Evolutionary conservation across 2,888 invertebrate genomes (phyloP), one percentile per base, ranked within the genome.

Genomic region (Cephus runcator): DNA sequence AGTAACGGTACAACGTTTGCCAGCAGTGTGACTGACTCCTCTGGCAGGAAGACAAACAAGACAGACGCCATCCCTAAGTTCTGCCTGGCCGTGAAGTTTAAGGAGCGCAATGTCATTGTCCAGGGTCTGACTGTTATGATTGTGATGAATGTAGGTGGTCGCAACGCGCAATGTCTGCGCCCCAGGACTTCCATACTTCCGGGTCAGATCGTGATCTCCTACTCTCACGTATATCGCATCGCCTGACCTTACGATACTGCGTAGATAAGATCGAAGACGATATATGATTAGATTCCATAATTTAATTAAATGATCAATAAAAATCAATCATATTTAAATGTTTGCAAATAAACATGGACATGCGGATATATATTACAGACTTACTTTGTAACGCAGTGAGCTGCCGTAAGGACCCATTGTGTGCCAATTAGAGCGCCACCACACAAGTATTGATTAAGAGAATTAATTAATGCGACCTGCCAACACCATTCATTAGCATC

Each of bases 401-500:
- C 98, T 0, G 98, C 98, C 0, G 98, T 98, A 71, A 98, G 93
- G 77, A 97, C 97, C 98, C 98, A 98, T 90, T 98, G 97, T 0
- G 97, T 97, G 80, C 98, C 98, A 86, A 98, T 97, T 23, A 98
- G 94, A 3, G 98, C 98, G 31, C 97, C 98, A 11, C 98, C 98
- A 90, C 98, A 98, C 71, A 98, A 93, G 92, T 98, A 98, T 92
- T 98, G 98, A 92, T 98, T 98, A 79, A 97, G 93, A 1, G 97
- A 97, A 92, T 98, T 98, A 90, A 98, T 98, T 83, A 98, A 93
- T 1, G 98, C 98, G 83, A 97, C 97, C 92, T 97, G 97, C 98
- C 98, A 98, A 92, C 98, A 98, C 97, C 98, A 98, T 93, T 98
- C 98, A 73, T 97, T 97, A 79, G 97, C 96, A 85, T 95, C 96